Base-by-base conservation (phyloP, 2,797 vertebrate genomes). In the Lutjanus campechanus region DNA sequence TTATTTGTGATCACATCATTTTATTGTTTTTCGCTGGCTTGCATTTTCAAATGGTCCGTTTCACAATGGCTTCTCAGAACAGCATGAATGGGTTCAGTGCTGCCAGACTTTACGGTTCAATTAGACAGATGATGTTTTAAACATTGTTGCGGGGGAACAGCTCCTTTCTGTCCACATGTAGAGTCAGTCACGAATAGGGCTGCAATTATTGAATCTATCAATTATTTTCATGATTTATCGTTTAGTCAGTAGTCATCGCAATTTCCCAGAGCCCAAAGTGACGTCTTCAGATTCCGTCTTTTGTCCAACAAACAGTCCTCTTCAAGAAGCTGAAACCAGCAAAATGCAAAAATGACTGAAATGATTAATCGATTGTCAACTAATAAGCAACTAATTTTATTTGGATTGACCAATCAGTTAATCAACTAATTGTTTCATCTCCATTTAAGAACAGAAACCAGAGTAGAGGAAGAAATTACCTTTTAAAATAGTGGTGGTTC, bases 11-110 rank as follows among this genome's bases (percentile, higher is more conserved):
- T 79, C 20, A 56, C 55, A 47, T 44, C 19, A 71, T 69, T 76
- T 72, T 25, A 62, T 83, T 80, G 40, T 76, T 43, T 67, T 75
- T 54, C 66, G 79, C 75, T 76, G 55, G 44, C 71, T 85, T 84
- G 76, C 76, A 67, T 83, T 85, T 88, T 74, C n/a, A 8, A 82
- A 76, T 7, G 65, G 73, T 61, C 76, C 73, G 43, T 80, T 79
- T 82, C 53, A 85, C 78, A 78, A 64, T 66, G 41, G 62, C 53
- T 64, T 20, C 83, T 84, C 56, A 63, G 67, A 64, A 81, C 50
- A 66, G 81, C 41, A 41, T 51, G 49, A 76, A 72, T 84, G 47
- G 65, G 16, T 60, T 83, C 41, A 70, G 58, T 7, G 0, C 63
- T 69, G 11, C 16, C 62, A 50, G 58, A 77, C 47, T 22, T 36